Percentiles rank a stretch among this genome's conserved stretches.
Evolutionary conservation across 1,140 invertebrate species (phyloP).

Genomic region (Hetaerina americana): DNA sequence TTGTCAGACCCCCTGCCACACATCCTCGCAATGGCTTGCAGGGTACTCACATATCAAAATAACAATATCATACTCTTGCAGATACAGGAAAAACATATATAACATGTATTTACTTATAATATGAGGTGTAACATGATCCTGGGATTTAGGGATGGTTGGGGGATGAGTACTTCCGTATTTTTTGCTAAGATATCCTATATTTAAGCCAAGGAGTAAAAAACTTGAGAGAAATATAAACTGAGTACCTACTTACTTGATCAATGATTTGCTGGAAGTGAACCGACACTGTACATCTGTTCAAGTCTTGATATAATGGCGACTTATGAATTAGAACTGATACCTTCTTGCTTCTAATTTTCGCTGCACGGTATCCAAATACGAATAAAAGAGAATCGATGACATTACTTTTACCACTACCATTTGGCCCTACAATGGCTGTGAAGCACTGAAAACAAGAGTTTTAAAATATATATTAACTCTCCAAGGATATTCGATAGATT

Average conservation of each 20-base stretch:
- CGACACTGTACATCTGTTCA: conserved; percentile 70
- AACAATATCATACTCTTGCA: too few species aligned
- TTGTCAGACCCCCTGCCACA: too few species aligned
- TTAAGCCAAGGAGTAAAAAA: too few species aligned
- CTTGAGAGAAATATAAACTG: conserved; percentile 12
- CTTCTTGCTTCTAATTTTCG: conserved; percentile 93
- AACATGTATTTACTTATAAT: too few species aligned
- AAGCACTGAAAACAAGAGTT: conserved; percentile 59
- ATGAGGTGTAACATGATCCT: too few species aligned
- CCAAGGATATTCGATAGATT: background rate
- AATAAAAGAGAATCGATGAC: conserved; percentile 99
- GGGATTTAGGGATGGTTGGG: too few species aligned
- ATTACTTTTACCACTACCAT: conserved; percentile 99
- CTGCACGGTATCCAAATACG: conserved; percentile 94
- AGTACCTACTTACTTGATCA: conserved; percentile 43
- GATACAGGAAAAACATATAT: too few species aligned
- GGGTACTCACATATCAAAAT: too few species aligned
- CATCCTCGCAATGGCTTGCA: too few species aligned
- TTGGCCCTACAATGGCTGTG: conserved; percentile 93
- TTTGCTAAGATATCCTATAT: too few species aligned
- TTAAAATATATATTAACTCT: conserved; percentile 6
- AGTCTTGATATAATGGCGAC: conserved; percentile 67
- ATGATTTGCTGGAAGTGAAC: conserved; percentile 86
- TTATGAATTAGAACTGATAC: conserved; percentile 88
- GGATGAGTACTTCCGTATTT: too few species aligned